Conservation (phyloP, 2,113 vertebrate genomes). For the Nothoprocta pentlandii region DNA sequence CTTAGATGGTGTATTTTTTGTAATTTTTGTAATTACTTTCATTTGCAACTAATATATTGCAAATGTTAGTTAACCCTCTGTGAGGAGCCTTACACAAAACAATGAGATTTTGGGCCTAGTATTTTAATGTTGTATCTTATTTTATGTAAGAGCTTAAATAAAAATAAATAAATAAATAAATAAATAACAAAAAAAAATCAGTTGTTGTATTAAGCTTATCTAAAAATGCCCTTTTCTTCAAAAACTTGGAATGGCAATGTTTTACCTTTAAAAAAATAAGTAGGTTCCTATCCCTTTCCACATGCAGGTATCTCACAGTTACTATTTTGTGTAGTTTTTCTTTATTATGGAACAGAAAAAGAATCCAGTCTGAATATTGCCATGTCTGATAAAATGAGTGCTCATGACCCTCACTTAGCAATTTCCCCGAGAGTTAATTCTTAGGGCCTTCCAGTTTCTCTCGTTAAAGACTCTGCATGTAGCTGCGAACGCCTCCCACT, state of each 20-base stretch:
- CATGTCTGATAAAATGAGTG: neutral
- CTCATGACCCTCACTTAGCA: neutral
- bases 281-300: neutral
- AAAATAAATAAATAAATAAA: neutral
- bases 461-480: neutral
- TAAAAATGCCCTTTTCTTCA: neutral
- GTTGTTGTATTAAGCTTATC: neutral
- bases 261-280: neutral
- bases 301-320: neutral
- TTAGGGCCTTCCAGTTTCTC: neutral
- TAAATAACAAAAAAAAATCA: neutral
- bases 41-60: neutral
- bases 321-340: neutral
- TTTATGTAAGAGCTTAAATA: neutral
- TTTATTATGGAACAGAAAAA: neutral
- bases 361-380: neutral
- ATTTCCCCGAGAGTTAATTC: neutral
- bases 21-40: neutral
- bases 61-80: neutral
- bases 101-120: rapidly evolving
- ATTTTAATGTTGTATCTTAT: neutral
- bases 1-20: neutral
- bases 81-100: neutral
- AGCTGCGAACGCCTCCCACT: neutral
- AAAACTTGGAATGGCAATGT: neutral